phyloP scores from a whole-genome alignment of 2,888 invertebrate species.

The Noctua janthe region DNA sequence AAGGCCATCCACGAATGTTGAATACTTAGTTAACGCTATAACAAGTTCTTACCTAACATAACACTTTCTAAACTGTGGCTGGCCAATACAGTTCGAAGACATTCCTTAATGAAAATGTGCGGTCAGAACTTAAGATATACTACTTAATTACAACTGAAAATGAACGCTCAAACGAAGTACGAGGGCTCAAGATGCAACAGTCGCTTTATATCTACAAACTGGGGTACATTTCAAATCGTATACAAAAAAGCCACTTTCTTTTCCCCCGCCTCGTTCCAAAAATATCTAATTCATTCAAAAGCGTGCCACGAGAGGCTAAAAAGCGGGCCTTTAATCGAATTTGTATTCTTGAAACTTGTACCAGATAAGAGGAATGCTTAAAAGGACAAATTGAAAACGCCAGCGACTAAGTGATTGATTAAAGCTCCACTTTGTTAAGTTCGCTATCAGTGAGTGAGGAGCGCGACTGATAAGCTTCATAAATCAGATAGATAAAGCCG shows the following conservation, averaged over 20 bases:
- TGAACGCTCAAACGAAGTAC: not conserved
- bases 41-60: not conserved
- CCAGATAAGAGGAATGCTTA: conserved; percentile 67
- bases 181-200: not conserved
- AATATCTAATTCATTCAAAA: conserved; percentile 55
- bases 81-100: not conserved
- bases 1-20: not conserved
- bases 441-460: conserved; percentile 77
- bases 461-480: conserved; percentile 81
- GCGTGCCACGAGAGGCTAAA: conserved; percentile 51
- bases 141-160: not conserved
- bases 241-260: not conserved
- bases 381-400: conserved; percentile 81
- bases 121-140: not conserved
- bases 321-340: conserved; percentile 63
- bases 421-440: conserved; percentile 79
- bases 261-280: conserved; percentile 14
- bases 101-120: not conserved
- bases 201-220: not conserved
- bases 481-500: conserved; percentile 84
- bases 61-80: not conserved
- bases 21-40: not conserved
- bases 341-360: conserved; percentile 71
- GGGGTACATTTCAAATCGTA: not conserved
- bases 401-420: conserved; percentile 83